Percentiles rank a stretch among this genome's conserved stretches.
These are phyloP conservation scores for Hiodon alosoides DNA, from an alignment of 2,113 vertebrate species.

Conservation along the genomic window DNA sequence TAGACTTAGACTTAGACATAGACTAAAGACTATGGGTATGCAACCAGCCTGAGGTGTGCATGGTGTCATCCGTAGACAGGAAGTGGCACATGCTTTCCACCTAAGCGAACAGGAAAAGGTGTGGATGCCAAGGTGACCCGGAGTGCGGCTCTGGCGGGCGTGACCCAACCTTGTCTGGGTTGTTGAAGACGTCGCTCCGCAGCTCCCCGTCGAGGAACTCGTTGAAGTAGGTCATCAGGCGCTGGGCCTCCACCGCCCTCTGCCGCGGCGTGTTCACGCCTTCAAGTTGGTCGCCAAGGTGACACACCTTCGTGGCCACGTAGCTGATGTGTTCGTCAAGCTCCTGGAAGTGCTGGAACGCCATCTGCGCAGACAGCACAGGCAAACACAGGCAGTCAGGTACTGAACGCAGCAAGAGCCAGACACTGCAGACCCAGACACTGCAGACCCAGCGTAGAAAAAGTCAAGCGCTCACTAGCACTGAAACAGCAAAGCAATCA, in stretches of 20 bases:
- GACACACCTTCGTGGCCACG: conserved; percentile 97
- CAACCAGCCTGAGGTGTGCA: too few relatives aligned
- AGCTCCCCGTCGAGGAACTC: conserved; percentile 98
- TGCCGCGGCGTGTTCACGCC: conserved; percentile 97
- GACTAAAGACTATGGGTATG: too few relatives aligned
- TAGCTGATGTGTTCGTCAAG: conserved; percentile 98
- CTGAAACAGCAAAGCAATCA: background rate
- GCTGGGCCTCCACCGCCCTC: conserved; percentile 95
- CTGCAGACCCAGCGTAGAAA: background rate
- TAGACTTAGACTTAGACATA: too few relatives aligned
- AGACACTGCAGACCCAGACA: background rate
- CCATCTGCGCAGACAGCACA: conserved; percentile 72
- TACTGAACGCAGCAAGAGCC: background rate
- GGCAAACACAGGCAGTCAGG: conserved; percentile 11
- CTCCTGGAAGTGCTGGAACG: conserved; percentile 98
- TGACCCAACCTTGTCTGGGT: conserved; percentile 87
- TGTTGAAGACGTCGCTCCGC: conserved; percentile 97
- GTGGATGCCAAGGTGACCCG: too few relatives aligned
- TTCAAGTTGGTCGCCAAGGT: conserved; percentile 96
- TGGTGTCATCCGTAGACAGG: too few relatives aligned
- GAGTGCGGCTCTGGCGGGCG: background rate
- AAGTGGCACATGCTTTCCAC: too few relatives aligned
- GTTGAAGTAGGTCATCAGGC: conserved; percentile 98
- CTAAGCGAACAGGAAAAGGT: too few relatives aligned
- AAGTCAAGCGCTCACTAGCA: too few relatives aligned